A percentile compares a stretch with the other conserved stretches of the same genome.
These are phyloP conservation scores for Eunapius fragilis DNA, from an alignment of 37 sponge, comb jelly and placozoan species.

Conservation along the genomic window DNA sequence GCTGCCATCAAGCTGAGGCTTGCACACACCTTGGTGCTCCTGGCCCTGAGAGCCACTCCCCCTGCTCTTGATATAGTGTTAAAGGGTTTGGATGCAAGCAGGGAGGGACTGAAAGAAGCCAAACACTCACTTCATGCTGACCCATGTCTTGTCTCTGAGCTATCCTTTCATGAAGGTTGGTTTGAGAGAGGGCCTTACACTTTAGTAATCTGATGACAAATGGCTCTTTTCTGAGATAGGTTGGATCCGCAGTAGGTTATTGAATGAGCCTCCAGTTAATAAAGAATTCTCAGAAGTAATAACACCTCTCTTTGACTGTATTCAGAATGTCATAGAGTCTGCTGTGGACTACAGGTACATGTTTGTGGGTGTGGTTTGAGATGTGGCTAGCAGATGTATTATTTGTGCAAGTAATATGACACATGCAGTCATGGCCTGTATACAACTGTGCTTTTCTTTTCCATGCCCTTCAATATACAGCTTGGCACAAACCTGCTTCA, in stretches of 20 bases:
- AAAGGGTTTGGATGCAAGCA: constrained; percentile 1
- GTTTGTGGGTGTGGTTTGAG: not conserved
- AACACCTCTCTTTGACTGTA: not conserved
- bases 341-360: constrained; percentile 20
- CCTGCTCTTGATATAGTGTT: not conserved
- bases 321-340: not conserved
- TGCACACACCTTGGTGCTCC: constrained; percentile 17
- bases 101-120: constrained; percentile 25
- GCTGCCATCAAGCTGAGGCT: constrained; percentile 31
- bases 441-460: not conserved
- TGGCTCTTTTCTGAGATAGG: not conserved
- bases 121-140: not conserved
- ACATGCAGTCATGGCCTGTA: too few relatives aligned
- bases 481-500: constrained; percentile 4
- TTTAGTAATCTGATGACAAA: not conserved
- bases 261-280: not conserved
- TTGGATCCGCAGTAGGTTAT: not conserved
- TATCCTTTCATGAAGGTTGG: constrained; percentile 21
- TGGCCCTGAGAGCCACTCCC: not conserved
- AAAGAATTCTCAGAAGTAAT: not conserved
- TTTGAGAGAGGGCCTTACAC: too few relatives aligned
- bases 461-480: not conserved
- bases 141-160: constrained; percentile 31
- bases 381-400: not conserved
- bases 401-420: too few relatives aligned